These are phyloP conservation scores for Apostichopus parvimensis DNA, from an alignment of 35 echinoderm and acorn worm species.

Conservation along the genomic window DNA sequence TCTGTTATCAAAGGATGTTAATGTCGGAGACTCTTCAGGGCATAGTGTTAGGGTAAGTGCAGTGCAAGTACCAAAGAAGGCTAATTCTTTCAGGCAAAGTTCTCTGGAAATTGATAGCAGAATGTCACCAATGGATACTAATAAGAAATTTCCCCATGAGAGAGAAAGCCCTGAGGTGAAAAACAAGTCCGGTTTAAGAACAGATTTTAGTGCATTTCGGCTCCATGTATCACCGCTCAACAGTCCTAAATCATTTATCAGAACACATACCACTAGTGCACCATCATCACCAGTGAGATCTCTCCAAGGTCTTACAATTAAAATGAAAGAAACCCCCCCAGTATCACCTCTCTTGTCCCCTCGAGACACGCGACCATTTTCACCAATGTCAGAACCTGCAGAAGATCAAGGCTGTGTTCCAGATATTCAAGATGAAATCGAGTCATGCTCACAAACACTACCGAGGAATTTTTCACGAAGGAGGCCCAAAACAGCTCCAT, in stretches of 20 bases:
- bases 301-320: slow-evolving; percentile 42
- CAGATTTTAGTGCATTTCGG: slow-evolving; percentile 48
- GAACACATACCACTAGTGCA: slow-evolving; percentile 46
- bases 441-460: slow-evolving; percentile 30
- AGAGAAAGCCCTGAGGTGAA: slow-evolving; percentile 13
- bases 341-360: slow-evolving; percentile 30
- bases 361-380: slow-evolving; percentile 38
- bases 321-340: slow-evolving; percentile 47
- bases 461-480: slow-evolving; percentile 49
- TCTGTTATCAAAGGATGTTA: slow-evolving; percentile 9
- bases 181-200: slow-evolving; percentile 19
- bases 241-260: slow-evolving; percentile 23
- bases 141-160: neutral
- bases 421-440: slow-evolving; percentile 52
- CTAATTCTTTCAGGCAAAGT: slow-evolving; percentile 42
- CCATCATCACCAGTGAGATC: slow-evolving; percentile 51
- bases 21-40: slow-evolving; percentile 17
- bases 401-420: slow-evolving; percentile 59
- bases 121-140: slow-evolving; percentile 38
- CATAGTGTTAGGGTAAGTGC: slow-evolving; percentile 48
- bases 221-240: slow-evolving; percentile 38
- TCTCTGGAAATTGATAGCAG: slow-evolving; percentile 39
- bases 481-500: slow-evolving; percentile 47
- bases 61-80: slow-evolving; percentile 38
- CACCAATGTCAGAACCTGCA: slow-evolving; percentile 56